Conservation (phyloP, 2,113 vertebrate genomes). For the Morphnarchus princeps region DNA sequence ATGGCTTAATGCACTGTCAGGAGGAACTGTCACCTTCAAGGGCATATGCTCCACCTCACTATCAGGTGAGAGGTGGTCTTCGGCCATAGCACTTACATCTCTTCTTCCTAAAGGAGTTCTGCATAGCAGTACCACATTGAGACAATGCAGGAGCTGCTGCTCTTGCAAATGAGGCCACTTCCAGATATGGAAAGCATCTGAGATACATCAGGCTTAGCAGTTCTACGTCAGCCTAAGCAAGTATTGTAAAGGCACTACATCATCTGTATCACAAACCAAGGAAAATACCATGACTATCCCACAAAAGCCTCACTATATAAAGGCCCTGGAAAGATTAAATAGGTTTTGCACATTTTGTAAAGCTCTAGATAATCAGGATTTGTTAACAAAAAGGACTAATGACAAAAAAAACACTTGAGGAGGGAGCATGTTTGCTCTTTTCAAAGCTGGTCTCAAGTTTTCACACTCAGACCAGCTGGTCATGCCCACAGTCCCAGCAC, state of each 20-base stretch:
- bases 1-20: neutral
- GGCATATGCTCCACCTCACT: neutral
- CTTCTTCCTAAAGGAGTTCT: neutral
- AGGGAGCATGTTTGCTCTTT: neutral
- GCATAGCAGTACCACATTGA: neutral
- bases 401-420: neutral
- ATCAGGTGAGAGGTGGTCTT: neutral
- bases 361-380: neutral
- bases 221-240: neutral
- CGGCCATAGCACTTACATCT: neutral
- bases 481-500: neutral
- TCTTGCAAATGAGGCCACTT: neutral
- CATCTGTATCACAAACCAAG: neutral
- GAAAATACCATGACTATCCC: neutral
- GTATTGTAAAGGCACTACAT: neutral
- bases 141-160: neutral
- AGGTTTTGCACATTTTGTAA: neutral
- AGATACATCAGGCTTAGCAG: neutral
- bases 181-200: neutral
- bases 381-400: neutral
- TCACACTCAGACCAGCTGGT: neutral
- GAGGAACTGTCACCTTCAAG: neutral
- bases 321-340: neutral
- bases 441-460: neutral
- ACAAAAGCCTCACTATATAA: neutral